Evolutionary conservation across 2,113 vertebrate genomes (phyloP), one percentile per base, ranked within the genome.

Genomic region (Cryptotis parvus): DNA sequence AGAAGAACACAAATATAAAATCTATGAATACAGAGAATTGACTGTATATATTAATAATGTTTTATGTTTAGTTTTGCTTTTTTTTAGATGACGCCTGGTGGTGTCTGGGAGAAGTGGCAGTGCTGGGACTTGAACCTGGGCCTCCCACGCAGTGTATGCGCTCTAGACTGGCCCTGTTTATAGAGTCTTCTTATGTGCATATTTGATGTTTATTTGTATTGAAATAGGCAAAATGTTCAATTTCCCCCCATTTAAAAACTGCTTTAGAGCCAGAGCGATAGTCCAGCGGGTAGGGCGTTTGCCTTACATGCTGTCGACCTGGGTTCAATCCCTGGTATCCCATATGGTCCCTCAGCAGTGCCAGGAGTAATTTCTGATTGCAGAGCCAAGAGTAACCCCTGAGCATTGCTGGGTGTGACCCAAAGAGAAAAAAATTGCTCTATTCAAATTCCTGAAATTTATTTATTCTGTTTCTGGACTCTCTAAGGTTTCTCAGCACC

Each of bases 341-440:
- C n/a, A n/a, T n/a, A n/a, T n/a, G n/a, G n/a, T n/a, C n/a, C n/a
- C n/a, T n/a, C n/a, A n/a, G n/a, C n/a, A n/a, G n/a, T n/a, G n/a
- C n/a, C n/a, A n/a, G n/a, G n/a, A n/a, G n/a, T n/a, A n/a, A n/a
- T n/a, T n/a, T n/a, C n/a, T n/a, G n/a, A n/a, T n/a, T n/a, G n/a
- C n/a, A n/a, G n/a, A n/a, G n/a, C n/a, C n/a, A n/a, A n/a, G n/a
- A n/a, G n/a, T n/a, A n/a, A n/a, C n/a, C n/a, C n/a, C n/a, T n/a
- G n/a, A n/a, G n/a, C n/a, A n/a, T n/a, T n/a, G n/a, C n/a, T n/a
- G n/a, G n/a, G n/a, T n/a, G n/a, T n/a, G n/a, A n/a, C n/a, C n/a
- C n/a, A n/a, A n/a, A n/a, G n/a, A n/a, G n/a, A n/a, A n/a, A 35
- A 37, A 84, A 83, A 41, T 22, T 74, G 70, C 90, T 86, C 39